These are phyloP conservation scores for Excalfactoria chinensis DNA, from an alignment of 2,113 vertebrate genomes.

Conservation along the genomic window DNA sequence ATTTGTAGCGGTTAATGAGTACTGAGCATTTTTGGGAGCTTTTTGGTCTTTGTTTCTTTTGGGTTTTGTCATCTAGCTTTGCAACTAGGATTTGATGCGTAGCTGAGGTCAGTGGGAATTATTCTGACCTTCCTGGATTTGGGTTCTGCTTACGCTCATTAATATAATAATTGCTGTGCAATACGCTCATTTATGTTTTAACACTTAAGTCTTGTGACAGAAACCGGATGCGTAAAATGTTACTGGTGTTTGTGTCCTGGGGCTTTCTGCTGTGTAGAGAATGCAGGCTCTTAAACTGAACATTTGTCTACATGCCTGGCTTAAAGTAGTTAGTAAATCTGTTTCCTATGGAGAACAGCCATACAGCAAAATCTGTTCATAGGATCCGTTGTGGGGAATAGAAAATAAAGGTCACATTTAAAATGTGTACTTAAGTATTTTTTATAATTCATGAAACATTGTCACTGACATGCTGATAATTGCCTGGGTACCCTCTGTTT, in stretches of 20 bases:
- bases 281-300: background rate
- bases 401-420: background rate
- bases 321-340: background rate
- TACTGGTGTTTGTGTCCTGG: background rate
- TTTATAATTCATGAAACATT: background rate
- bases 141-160: background rate
- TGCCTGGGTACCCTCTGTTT: background rate
- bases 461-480: background rate
- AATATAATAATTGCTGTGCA: background rate
- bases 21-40: background rate
- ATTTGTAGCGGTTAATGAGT: background rate
- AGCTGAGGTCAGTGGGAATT: background rate
- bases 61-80: background rate
- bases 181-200: background rate
- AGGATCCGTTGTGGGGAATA: background rate
- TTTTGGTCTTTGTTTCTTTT: background rate
- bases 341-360: background rate
- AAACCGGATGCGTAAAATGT: background rate
- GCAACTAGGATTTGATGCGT: rapidly evolving
- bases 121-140: background rate
- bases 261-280: background rate
- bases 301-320: background rate
- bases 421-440: background rate
- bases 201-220: background rate
- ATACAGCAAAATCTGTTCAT: background rate